A percentile compares a stretch with the other conserved stretches of the same genome.
These are phyloP conservation scores for Zaprionus ornatus DNA, from an alignment of 1,140 invertebrate species.

Conservation along the genomic window DNA sequence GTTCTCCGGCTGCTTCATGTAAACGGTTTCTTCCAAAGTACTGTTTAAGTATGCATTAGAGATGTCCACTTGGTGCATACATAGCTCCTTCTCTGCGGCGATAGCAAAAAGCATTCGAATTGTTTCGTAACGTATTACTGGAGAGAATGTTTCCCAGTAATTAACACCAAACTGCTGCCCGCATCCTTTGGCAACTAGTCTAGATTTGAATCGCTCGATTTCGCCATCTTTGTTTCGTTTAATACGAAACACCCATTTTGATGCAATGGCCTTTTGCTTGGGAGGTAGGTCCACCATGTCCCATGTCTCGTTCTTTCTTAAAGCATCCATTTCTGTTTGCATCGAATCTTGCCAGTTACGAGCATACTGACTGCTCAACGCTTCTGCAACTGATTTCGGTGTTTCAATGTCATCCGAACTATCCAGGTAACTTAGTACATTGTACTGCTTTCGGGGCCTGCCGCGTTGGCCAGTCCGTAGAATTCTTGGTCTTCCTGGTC, in stretches of 20 bases:
- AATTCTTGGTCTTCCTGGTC: no score
- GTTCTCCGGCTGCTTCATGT: no score
- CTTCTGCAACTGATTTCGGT: no score
- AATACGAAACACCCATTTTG: neutral
- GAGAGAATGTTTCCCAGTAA: neutral
- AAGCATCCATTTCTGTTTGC: no score
- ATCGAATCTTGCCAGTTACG: no score
- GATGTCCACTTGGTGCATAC: neutral
- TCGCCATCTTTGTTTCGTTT: conserved; percentile 2
- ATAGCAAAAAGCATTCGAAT: no score
- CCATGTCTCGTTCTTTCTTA: neutral
- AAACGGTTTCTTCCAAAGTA: no score
- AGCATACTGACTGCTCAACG: no score
- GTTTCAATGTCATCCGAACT: no score
- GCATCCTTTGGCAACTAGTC: conserved; percentile 11
- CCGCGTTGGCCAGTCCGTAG: no score
- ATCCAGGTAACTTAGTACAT: no score
- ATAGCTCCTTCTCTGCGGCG: neutral
- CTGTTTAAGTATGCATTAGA: neutral
- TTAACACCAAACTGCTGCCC: neutral
- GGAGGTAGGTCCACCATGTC: neutral
- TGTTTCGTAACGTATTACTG: neutral
- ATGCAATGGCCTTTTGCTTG: neutral
- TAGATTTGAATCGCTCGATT: conserved; percentile 3
- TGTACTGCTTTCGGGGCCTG: no score